Evolutionary conservation across 2,888 invertebrate species (phyloP).

Genomic region (Andrena trimmerana): DNA sequence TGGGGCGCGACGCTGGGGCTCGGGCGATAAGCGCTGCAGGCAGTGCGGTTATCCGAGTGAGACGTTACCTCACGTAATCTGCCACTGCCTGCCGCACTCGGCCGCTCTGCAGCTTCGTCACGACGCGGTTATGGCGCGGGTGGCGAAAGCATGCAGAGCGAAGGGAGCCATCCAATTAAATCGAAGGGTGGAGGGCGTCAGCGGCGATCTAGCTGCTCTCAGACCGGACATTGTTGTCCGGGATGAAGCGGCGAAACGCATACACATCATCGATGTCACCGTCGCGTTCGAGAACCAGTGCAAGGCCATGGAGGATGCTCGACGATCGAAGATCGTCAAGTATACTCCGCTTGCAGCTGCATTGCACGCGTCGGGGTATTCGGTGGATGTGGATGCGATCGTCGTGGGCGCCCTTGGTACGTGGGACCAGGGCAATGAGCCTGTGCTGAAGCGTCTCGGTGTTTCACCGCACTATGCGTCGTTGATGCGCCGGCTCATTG

Average conservation of each 20-base stretch:
- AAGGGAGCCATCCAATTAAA: constrained; percentile 58
- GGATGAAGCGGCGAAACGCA: constrained; percentile 58
- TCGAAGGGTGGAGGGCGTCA: constrained; percentile 42
- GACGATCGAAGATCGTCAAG: constrained; percentile 67
- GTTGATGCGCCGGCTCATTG: no score
- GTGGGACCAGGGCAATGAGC: no score
- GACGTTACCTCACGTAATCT: constrained; percentile 71
- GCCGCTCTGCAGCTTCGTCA: constrained; percentile 73
- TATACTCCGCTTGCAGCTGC: constrained; percentile 66
- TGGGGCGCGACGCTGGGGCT: constrained; percentile 57
- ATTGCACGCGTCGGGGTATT: neutral
- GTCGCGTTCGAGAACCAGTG: constrained; percentile 77
- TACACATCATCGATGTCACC: constrained; percentile 75
- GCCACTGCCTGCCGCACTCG: constrained; percentile 77
- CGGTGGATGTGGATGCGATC: neutral
- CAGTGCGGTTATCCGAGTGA: constrained; percentile 73
- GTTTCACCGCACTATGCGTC: no score
- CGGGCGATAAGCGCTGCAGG: constrained; percentile 72
- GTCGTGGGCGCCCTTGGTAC: no score
- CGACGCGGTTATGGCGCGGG: constrained; percentile 66
- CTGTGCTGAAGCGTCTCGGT: no score
- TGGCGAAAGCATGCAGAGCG: constrained; percentile 58
- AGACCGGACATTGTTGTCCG: constrained; percentile 65
- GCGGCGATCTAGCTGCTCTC: constrained; percentile 40
- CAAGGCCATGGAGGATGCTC: constrained; percentile 66